Conservation (phyloP, 2,113 vertebrate genomes). For the Macroglossus sobrinus region DNA sequence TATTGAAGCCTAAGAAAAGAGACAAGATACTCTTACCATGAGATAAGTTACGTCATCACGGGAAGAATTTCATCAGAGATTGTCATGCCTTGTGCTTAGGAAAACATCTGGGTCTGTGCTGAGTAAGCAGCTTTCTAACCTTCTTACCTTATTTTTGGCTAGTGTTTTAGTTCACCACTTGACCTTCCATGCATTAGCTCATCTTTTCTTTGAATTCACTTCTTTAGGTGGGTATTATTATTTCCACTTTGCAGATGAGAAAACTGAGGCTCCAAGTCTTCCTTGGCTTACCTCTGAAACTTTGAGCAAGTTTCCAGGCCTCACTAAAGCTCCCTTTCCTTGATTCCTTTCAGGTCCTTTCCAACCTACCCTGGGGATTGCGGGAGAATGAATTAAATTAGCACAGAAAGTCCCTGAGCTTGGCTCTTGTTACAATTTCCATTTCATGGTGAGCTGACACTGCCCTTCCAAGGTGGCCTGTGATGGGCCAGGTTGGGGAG, state of each 20-base stretch:
- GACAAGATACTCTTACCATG: background rate
- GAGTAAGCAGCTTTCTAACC: background rate
- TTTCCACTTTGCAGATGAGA: background rate
- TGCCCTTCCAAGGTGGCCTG: background rate
- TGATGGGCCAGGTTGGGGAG: background rate
- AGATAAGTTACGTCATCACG: background rate
- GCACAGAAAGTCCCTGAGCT: background rate
- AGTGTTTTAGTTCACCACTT: background rate
- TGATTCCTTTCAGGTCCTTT: background rate
- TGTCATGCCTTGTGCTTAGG: background rate
- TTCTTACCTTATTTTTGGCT: background rate
- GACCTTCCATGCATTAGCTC: background rate
- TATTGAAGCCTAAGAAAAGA: background rate
- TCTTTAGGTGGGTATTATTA: background rate
- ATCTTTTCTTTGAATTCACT: background rate
- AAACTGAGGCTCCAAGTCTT: background rate
- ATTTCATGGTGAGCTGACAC: background rate
- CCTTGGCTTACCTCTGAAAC: background rate
- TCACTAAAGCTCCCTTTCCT: background rate
- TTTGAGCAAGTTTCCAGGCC: background rate
- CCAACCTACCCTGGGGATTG: background rate
- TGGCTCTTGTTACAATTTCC: background rate
- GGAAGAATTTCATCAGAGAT: background rate
- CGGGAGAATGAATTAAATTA: background rate
- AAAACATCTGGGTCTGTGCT: background rate